Percentiles rank a stretch among this genome's conserved stretches.
Evolutionary conservation across 2,888 invertebrate species (phyloP).

Genomic region (Lamellibrachia satsuma): DNA sequence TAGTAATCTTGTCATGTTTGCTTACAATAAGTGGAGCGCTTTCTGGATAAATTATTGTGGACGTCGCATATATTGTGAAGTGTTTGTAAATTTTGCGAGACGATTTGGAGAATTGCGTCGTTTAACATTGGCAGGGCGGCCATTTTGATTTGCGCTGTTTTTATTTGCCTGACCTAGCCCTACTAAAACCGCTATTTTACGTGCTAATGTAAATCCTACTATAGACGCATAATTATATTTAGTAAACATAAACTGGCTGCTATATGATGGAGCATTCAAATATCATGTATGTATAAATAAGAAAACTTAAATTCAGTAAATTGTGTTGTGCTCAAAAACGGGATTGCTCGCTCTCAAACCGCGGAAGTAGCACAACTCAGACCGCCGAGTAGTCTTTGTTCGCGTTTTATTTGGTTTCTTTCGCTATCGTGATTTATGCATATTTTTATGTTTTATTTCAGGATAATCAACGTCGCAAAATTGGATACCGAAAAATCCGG

Average conservation of each 20-base stretch:
- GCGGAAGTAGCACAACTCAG: constrained; percentile 17
- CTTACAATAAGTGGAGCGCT: constrained; percentile 1
- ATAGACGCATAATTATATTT: neutral
- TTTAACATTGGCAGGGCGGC: neutral
- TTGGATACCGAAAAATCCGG: neutral
- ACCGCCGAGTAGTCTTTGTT: constrained; percentile 7
- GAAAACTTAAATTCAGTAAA: constrained; percentile 12
- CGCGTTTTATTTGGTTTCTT: neutral
- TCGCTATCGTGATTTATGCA: neutral
- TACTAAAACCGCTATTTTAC: neutral
- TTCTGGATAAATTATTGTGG: neutral
- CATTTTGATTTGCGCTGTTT: constrained; percentile 17
- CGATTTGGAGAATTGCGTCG: constrained; percentile 5
- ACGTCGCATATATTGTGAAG: neutral
- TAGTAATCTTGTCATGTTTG: constrained; percentile 9
- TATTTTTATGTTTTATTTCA: neutral
- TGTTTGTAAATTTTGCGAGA: neutral
- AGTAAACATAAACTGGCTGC: neutral
- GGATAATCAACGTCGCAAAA: neutral
- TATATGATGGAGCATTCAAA: neutral
- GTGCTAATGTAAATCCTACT: neutral
- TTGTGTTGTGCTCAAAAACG: constrained; percentile 1
- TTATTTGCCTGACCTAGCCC: constrained; percentile 3
- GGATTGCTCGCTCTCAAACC: neutral
- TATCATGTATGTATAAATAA: neutral